Evolutionary conservation across 2,888 invertebrate species (phyloP).

Genomic region (Chymomyza procnemis): DNA sequence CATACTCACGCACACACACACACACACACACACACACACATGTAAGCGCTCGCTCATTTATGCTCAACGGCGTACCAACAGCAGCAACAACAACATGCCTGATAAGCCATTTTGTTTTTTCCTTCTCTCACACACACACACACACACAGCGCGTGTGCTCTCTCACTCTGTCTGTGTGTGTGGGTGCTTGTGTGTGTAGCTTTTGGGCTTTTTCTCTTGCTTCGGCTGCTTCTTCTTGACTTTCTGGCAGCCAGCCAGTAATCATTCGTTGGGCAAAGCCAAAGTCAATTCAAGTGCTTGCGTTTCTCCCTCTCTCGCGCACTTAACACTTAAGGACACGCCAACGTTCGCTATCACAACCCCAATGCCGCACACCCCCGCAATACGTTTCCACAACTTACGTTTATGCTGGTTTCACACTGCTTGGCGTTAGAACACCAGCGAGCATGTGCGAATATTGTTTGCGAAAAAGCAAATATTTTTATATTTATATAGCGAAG

Average conservation of each 20-base stretch:
- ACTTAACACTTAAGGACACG: no score
- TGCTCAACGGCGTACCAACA: neutral
- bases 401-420: no score
- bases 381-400: no score
- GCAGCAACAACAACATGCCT: neutral
- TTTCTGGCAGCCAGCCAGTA: constrained; percentile 44
- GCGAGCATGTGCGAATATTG: no score
- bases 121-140: neutral
- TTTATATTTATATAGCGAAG: no score
- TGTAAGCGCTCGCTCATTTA: neutral
- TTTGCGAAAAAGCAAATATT: no score
- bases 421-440: no score
- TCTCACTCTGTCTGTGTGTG: neutral
- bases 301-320: neutral
- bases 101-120: neutral
- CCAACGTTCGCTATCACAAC: neutral
- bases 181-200: neutral
- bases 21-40: no score
- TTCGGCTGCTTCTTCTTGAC: constrained; percentile 5
- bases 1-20: no score
- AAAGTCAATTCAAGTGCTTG: constrained; percentile 68
- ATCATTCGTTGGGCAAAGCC: constrained; percentile 60
- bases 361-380: no score
- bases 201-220: neutral
- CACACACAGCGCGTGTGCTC: no score